Percentiles rank a stretch among this genome's conserved stretches.
These are phyloP conservation scores for Marmota flaviventris DNA, from an alignment of 2,113 vertebrate species.

Conservation along the genomic window DNA sequence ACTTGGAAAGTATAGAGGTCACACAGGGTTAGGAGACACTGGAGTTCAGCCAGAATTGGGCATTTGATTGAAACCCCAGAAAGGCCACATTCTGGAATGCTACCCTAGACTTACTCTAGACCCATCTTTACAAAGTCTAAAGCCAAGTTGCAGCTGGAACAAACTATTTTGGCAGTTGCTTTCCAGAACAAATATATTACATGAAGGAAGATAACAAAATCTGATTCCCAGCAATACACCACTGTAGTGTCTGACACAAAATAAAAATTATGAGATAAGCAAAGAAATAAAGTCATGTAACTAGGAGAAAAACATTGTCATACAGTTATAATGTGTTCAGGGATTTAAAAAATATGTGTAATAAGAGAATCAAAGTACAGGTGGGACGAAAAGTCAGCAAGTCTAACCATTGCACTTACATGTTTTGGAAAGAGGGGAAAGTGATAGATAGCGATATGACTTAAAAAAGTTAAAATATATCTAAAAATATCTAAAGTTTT, in stretches of 20 bases:
- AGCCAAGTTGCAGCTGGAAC: background rate
- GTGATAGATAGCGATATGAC: background rate
- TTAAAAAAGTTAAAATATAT: constrained; percentile 50
- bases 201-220: constrained; percentile 32
- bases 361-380: background rate
- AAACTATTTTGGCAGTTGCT: background rate
- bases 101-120: background rate
- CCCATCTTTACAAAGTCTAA: background rate
- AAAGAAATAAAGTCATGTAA: background rate
- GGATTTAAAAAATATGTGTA: background rate
- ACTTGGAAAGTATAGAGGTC: background rate
- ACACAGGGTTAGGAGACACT: background rate
- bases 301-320: background rate
- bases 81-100: background rate
- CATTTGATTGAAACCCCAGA: background rate
- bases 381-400: background rate
- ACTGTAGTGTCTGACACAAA: background rate
- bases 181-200: background rate
- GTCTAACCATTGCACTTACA: background rate
- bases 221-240: background rate
- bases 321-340: background rate
- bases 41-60: background rate
- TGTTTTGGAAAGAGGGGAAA: constrained; percentile 5
- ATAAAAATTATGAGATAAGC: background rate
- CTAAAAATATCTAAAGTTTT: background rate